Evolutionary conservation across 1,140 invertebrate species (phyloP), one percentile per base, ranked within the genome.

Genomic region (Conopomorpha cramerella): DNA sequence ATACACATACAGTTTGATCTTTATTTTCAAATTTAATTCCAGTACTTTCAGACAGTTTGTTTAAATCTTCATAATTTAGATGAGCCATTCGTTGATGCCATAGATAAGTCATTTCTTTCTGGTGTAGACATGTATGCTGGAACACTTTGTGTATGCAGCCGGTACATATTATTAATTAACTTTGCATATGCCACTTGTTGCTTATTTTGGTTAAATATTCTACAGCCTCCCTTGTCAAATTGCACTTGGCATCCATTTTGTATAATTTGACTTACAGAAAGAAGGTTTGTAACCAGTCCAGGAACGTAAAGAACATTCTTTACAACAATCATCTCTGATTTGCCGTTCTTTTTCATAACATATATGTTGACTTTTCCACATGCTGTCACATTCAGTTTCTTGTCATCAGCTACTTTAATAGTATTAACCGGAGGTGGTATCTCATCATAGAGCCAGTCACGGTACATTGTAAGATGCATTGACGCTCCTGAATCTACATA

Each of bases 221-320:
- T 46, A 31, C 51, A 62, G 2, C 47, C 40, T 30, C 49, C 8
- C 13, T 45, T 25, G 17, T 46, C 25, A 48, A 68, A 57, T 34
- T 50, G 30, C n/a, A 65, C 43, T 34, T 43, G 30, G 43, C 48
- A 52, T 0, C 51, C 52, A 19, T 49, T 50, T n/a, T 63, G 55
- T 6, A 43, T 41, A 1, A 67, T 46, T 46, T 59, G 39, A 15
- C 49, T 60, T 0, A 60, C 46, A 1, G 59, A 62, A 1, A 65
- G 19, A 27, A 57, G 38, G 34, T 60, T 63, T 2, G 49, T 48
- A 8, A 43, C 36, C 4, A 62, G 25, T 1, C 43, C 43, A 7
- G 55, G 49, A 12, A 61, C 45, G 50, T 43, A 55, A 1, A 56
- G 36, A 28, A 59, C 54, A 43, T 64, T 43, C 14, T 48, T 6